Percentiles rank a stretch among this genome's conserved stretches.
Evolutionary conservation across 2,797 vertebrate genomes (phyloP).

Genomic region (Iguana delicatissima): DNA sequence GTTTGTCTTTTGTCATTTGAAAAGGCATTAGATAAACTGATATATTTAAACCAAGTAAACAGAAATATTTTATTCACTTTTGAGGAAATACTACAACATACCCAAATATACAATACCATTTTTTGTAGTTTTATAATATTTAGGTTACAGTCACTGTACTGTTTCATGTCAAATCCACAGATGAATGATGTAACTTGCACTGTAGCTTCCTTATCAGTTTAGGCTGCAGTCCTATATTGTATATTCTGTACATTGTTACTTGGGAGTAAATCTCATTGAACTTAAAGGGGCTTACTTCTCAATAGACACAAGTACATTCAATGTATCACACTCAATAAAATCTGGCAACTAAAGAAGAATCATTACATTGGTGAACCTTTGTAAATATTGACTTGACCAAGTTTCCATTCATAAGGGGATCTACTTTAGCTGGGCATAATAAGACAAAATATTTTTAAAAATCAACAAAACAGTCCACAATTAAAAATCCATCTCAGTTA

Average conservation of each 20-base stretch:
- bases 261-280: not conserved
- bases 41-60: not conserved
- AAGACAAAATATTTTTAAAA: no score
- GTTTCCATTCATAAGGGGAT: no score
- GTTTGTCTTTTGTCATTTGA: not conserved
- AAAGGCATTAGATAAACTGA: not conserved
- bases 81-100: not conserved
- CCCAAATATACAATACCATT: not conserved
- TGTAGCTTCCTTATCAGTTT: not conserved
- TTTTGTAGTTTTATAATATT: not conserved
- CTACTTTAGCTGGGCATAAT: no score
- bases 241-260: not conserved
- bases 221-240: not conserved
- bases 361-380: no score
- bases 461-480: no score
- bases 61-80: not conserved
- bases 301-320: not conserved
- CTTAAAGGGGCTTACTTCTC: not conserved
- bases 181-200: not conserved
- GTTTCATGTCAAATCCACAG: not conserved
- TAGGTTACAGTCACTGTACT: not conserved
- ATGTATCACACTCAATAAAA: no score
- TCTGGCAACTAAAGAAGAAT: no score
- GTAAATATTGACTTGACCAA: no score
- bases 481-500: no score